Conservation (phyloP, 2,797 vertebrate species). For the Xenopus petersii region DNA sequence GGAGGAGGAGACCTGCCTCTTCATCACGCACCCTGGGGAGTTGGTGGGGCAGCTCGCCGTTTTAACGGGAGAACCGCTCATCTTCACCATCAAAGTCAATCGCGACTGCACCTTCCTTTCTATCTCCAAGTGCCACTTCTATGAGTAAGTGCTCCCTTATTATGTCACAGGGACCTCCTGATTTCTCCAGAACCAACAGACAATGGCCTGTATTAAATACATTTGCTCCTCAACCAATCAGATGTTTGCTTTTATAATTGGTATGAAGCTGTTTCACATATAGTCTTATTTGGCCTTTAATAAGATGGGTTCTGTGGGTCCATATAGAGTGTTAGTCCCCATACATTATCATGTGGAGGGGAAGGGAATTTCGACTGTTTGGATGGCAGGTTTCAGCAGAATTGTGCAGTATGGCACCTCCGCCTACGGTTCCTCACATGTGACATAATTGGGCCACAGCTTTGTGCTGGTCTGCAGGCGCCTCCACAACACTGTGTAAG, state of each 20-base stretch:
- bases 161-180: too few species aligned
- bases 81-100: conserved; percentile 87
- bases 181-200: too few species aligned
- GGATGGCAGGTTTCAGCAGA: too few species aligned
- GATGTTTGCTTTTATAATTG: too few species aligned
- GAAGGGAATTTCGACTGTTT: too few species aligned
- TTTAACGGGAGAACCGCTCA: conserved; percentile 90
- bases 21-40: conserved; percentile 87
- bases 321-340: too few species aligned
- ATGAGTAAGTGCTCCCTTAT: conserved; percentile 73
- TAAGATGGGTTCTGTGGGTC: too few species aligned
- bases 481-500: conserved; percentile 1
- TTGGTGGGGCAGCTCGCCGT: conserved; percentile 90
- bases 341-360: too few species aligned
- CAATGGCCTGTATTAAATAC: too few species aligned
- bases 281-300: too few species aligned
- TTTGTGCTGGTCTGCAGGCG: conserved; percentile 2
- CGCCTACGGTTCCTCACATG: background rate
- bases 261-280: too few species aligned
- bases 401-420: background rate
- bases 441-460: conserved; percentile 36
- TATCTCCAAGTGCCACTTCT: conserved; percentile 90
- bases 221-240: too few species aligned
- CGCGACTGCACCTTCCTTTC: conserved; percentile 86
- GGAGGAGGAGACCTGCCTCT: conserved; percentile 83